Evolutionary conservation across 2,797 vertebrate genomes (phyloP), one percentile per base, ranked within the genome.

Genomic region (Aratinga solstitialis): DNA sequence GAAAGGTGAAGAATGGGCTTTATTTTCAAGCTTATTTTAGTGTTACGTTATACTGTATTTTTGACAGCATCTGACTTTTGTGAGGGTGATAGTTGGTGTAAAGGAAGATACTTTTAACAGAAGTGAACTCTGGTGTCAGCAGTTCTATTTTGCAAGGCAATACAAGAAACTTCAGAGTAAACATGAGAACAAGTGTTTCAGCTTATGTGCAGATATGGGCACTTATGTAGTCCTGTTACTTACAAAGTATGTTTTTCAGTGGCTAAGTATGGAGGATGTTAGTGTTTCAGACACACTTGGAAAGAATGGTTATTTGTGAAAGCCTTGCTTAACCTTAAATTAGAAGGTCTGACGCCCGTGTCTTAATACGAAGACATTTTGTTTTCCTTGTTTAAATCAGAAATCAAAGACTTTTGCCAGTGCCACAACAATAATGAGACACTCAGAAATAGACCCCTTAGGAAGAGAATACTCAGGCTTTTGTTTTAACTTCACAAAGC

Each of bases 371-470:
- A 93, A 92, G 84, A 42, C 54, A 38, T 85, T 93, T 92, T 94
- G 84, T 91, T 94, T 93, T 84, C 62, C 45, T 50, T 76, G 42
- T 81, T 86, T 91, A 79, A 95, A 76, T 63, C 42, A 63, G n/a
- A 93, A 95, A 30, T 79, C 88, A 89, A 91, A 97, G 88, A 79
- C 61, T 90, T 82, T 78, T 92, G 80, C 94, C 29, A 48, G 51
- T 89, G 32, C 47, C 47, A 36, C 51, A 84, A 76, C 59, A 93
- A 54, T 90, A 81, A 88, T 30, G 75, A 94, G 67, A 69, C 76
- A 56, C 36, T 92, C 40, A 74, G 90, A 91, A 88, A 48, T 15
- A 82, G 84, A 93, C 87, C 75, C 48, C 73, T 85, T 84, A 78
- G 84, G 82, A 93, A 92, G 69, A 8, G 3, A 91, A 81, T 89